Conservation (phyloP, 2,113 vertebrate genomes). For the Neoarius graeffei region DNA sequence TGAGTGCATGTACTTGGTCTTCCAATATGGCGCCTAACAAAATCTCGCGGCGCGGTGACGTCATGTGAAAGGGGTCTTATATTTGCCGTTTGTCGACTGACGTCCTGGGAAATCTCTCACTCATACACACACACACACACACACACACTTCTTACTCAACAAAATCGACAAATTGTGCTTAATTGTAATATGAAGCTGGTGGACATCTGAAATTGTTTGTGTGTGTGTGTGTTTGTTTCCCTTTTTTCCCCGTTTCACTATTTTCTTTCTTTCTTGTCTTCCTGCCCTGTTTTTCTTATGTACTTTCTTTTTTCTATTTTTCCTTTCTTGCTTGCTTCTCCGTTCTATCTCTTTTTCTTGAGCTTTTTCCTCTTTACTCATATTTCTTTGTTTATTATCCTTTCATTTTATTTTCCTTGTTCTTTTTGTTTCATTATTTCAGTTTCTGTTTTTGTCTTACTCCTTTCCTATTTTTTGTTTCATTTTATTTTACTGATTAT, state of each 20-base stretch:
- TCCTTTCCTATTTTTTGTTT: no score
- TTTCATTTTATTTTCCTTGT: neutral
- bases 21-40: no score
- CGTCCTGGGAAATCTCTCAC: constrained; percentile 13
- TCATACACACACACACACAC: neutral
- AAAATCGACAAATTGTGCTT: neutral
- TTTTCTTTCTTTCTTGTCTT: neutral
- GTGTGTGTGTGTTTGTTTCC: neutral
- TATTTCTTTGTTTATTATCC: neutral
- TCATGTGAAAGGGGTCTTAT: no score
- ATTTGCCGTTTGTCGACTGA: constrained; percentile 14
- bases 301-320: neutral
- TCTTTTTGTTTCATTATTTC: neutral
- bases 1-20: no score
- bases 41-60: no score
- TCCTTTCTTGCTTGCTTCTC: neutral
- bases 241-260: no score
- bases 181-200: neutral
- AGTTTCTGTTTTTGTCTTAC: neutral
- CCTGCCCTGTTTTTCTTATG: neutral
- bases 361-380: neutral
- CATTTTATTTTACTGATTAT: neutral
- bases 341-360: neutral
- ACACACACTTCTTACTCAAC: neutral
- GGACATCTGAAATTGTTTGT: neutral